Evolutionary conservation across 2,797 vertebrate genomes (phyloP).

Genomic region (Oryzias sinensis): DNA sequence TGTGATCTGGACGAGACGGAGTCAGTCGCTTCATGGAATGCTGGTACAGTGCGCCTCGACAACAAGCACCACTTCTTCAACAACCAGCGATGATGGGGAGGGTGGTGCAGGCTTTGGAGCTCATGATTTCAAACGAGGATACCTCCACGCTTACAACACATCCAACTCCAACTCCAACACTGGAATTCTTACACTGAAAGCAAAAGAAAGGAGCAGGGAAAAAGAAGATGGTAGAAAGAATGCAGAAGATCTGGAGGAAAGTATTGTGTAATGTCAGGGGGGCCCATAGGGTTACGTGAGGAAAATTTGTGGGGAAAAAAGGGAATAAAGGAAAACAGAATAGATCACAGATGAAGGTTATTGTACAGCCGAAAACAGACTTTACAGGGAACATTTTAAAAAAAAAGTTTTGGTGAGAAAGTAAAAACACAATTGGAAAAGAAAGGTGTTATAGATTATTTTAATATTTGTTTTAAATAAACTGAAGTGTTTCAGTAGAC

Average conservation of each 20-base stretch:
- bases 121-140: constrained; percentile 62
- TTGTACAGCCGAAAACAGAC: not conserved
- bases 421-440: not conserved
- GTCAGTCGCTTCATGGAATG: constrained; percentile 91
- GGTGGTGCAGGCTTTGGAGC: constrained; percentile 25
- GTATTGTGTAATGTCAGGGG: constrained; percentile 55
- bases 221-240: constrained; percentile 39
- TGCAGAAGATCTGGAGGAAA: constrained; percentile 65
- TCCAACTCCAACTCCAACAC: constrained; percentile 80
- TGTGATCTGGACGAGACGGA: constrained; percentile 88
- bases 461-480: not conserved
- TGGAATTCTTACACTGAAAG: constrained; percentile 41
- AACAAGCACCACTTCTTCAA: constrained; percentile 62
- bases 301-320: constrained; percentile 26
- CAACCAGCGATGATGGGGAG: constrained; percentile 59
- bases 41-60: constrained; percentile 82
- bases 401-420: not conserved
- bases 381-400: not conserved
- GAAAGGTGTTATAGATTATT: not conserved
- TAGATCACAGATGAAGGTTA: not conserved
- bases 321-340: constrained; percentile 24
- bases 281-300: constrained; percentile 30
- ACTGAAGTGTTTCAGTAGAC: constrained; percentile 8
- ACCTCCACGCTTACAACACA: constrained; percentile 76
- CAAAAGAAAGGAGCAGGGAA: constrained; percentile 76